Percentiles rank a stretch among this genome's conserved stretches.
Evolutionary conservation across 2,797 vertebrate genomes (phyloP).

Genomic region (Eidolon dupreanum): DNA sequence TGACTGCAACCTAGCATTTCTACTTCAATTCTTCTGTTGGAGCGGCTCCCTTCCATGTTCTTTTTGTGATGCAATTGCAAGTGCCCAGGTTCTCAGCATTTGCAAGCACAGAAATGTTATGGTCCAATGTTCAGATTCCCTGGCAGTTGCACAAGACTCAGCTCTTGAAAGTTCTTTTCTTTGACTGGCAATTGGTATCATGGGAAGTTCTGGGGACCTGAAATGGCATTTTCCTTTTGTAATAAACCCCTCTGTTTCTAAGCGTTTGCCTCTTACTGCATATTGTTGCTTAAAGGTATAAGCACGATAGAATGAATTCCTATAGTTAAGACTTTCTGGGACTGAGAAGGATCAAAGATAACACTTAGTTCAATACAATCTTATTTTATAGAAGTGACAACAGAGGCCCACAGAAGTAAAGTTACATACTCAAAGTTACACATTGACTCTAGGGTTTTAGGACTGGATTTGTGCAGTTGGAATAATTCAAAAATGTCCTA

Average conservation of each 20-base stretch:
- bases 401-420: background rate
- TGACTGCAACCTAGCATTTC: background rate
- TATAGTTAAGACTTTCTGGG: background rate
- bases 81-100: background rate
- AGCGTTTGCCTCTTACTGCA: constrained; percentile 7
- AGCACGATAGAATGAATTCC: background rate
- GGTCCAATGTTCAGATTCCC: background rate
- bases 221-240: background rate
- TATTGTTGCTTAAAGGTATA: background rate
- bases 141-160: background rate
- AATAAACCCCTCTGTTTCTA: constrained; percentile 1
- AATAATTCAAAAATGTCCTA: background rate
- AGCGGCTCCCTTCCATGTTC: background rate
- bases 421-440: background rate
- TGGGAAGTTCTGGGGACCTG: background rate
- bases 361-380: background rate
- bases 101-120: background rate
- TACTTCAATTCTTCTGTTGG: background rate
- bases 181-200: background rate
- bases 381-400: background rate
- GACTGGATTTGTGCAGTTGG: background rate
- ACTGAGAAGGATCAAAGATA: background rate
- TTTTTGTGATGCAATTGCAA: background rate
- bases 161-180: constrained; percentile 1
- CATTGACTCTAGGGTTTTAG: background rate